A percentile compares a stretch with the other conserved stretches of the same genome.
Conservation (phyloP, 2,797 vertebrate species). For the Sebastes paucispinis region DNA sequence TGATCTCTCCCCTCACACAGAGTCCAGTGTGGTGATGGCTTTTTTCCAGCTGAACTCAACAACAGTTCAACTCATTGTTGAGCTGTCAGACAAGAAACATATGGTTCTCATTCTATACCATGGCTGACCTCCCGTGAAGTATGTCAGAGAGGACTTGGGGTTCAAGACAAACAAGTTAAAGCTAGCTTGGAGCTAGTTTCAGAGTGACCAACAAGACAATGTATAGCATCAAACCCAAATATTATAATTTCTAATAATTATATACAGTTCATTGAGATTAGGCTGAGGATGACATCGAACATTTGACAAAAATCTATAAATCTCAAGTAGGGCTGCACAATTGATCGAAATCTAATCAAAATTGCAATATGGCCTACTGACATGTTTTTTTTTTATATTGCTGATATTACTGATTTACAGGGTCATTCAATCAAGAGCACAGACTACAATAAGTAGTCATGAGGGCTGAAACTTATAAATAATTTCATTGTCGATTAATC, state of each 20-base stretch:
- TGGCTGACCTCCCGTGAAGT: slow-evolving; percentile 3
- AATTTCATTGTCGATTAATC: too few relatives aligned
- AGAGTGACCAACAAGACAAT: neutral
- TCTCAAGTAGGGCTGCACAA: too few relatives aligned
- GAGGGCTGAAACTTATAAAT: too few relatives aligned
- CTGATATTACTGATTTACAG: neutral
- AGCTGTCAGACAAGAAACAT: slow-evolving; percentile 39
- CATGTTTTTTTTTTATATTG: neutral
- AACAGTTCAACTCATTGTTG: slow-evolving; percentile 37
- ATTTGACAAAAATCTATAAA: too few relatives aligned
- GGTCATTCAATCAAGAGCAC: neutral
- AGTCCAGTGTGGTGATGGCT: slow-evolving; percentile 10
- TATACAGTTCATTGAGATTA: too few relatives aligned
- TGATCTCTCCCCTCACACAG: neutral
- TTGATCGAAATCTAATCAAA: too few relatives aligned
- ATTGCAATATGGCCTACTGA: too few relatives aligned
- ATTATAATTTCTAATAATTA: neutral
- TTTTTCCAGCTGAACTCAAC: slow-evolving; percentile 25
- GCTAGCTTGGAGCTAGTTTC: neutral
- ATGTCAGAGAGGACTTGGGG: neutral
- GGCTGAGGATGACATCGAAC: too few relatives aligned
- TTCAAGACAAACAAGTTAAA: neutral
- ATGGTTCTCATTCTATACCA: slow-evolving; percentile 43
- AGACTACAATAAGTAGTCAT: neutral
- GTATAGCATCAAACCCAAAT: neutral